Evolutionary conservation across 2,888 invertebrate species (phyloP).

Genomic region (Aleiodes leptofemur): DNA sequence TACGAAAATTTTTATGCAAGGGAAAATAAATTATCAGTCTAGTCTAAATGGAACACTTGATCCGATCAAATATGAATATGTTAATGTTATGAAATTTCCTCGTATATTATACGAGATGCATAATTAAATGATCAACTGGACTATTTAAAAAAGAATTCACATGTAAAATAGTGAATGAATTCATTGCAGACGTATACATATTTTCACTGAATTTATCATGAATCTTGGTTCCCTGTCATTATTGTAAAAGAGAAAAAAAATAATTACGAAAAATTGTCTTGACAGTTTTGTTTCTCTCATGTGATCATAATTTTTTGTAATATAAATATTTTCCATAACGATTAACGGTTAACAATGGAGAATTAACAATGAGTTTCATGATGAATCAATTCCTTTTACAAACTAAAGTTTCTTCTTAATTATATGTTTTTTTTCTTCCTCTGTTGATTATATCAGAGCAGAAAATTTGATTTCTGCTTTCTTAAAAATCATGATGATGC

Average conservation of each 20-base stretch:
- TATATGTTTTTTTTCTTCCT: not conserved
- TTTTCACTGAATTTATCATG: not conserved
- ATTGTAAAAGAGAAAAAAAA: constrained; percentile 4
- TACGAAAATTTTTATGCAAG: constrained; percentile 8
- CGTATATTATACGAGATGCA: too few species aligned
- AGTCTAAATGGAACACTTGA: constrained; percentile 12
- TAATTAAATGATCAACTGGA: not conserved
- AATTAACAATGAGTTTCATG: constrained; percentile 23
- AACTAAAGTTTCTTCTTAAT: not conserved
- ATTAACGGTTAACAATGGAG: constrained; percentile 27
- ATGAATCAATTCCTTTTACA: constrained; percentile 11
- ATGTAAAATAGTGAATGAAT: constrained; percentile 4
- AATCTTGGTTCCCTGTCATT: not conserved
- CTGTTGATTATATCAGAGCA: constrained; percentile 2
- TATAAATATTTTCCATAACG: constrained; percentile 25
- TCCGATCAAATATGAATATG: not conserved
- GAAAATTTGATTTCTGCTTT: not conserved
- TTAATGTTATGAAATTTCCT: not conserved
- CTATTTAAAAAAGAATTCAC: not conserved
- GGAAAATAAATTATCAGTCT: constrained; percentile 35
- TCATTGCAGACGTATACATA: constrained; percentile 10
- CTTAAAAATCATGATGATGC: constrained; percentile 7
- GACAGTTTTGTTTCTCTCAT: not conserved
- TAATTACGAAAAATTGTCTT: not conserved
- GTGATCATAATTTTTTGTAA: not conserved